Evolutionary conservation across 2,113 vertebrate genomes (phyloP), one percentile per base, ranked within the genome.

Genomic region (Microcebus ravelobensis): DNA sequence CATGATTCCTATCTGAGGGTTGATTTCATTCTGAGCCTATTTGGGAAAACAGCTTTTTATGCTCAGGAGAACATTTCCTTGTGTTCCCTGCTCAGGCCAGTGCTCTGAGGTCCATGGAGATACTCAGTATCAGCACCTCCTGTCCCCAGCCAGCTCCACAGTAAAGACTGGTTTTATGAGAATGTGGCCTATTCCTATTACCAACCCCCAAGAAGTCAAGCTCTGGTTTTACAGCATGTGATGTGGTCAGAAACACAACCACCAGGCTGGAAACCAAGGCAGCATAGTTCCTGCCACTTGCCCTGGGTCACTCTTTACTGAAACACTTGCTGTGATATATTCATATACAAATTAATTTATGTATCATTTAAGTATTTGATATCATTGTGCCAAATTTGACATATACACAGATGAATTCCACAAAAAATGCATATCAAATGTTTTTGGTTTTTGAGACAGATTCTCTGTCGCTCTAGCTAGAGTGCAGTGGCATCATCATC

Each of bases 201-300:
- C 34, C n/a, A 5, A 25, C 39, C 73, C 79, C n/a, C 18, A 11
- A 42, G 23, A 76, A 73, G 5, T 12, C 29, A 67, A 11, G 25
- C 67, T 92, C 13, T 25, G 29, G 17, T 52, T 74, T 91, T 48
- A 34, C 18, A 34, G 13, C 42, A 50, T 52, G 25, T 85, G 31
- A 57, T 20, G 6, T 15, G 52, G 36, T 48, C 68, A 74, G 39
- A 80, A 50, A 67, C 55, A 36, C 3, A 52, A 14, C 3, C 27
- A 5, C 87, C n/a, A 45, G 0, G 0, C 39, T 59, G 4, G 27
- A 55, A 52, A 81, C 65, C 1, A 12, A 9, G 20, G 7, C 11
- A 31, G 2, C 8, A 0, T 6, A 14, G 4, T n/a, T 27, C 8
- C 21, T 1, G 1, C 48, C 61, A 7, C 3, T 25, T 12, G 17